Base-by-base conservation (phyloP, 2,888 invertebrate species). In the Drosophila fungiperda region DNA sequence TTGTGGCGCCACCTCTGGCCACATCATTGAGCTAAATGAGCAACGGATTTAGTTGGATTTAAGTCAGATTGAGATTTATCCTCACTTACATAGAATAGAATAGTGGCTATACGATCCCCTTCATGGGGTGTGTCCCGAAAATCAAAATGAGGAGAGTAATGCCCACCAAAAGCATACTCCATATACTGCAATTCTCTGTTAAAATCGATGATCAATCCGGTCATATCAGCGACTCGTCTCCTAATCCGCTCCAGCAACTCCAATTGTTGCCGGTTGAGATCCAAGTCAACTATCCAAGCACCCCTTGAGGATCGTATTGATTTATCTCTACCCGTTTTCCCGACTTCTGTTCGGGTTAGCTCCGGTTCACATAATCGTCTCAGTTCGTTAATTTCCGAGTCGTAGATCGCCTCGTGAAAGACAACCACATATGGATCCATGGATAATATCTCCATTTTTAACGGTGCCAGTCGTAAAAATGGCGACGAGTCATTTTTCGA, bases 81-180 rank as follows among this genome's bases (percentile, higher is more conserved):
- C n/a, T n/a, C n/a, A n/a, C n/a, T n/a, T n/a, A n/a, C n/a, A n/a
- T n/a, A n/a, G n/a, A n/a, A n/a, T n/a, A n/a, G n/a, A n/a, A n/a
- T n/a, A n/a, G n/a, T n/a, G n/a, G n/a, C n/a, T n/a, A n/a, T n/a
- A n/a, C n/a, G n/a, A n/a, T n/a, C n/a, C n/a, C n/a, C n/a, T n/a
- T n/a, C n/a, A 0, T 0, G 0, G 5, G 15, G 8, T 1, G 0
- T 0, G 15, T 73, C 60, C 1, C 64, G 38, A 17, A 1, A 82
- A 49, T 83, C 85, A 9, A 2, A 0, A 23, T 85, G 81, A 0
- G n/a, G 9, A 8, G 0, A 0, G 20, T 68, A 83, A 23, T 79
- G 79, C 0, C 69, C 83, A 0, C 82, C 83, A 9, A 67, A 73
- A 4, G 54, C 78, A n/a, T 86, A 86, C 6, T 65, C 75, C 0